Base-by-base conservation (phyloP, 2,888 invertebrate genomes). In the Amphipoea oculea region DNA sequence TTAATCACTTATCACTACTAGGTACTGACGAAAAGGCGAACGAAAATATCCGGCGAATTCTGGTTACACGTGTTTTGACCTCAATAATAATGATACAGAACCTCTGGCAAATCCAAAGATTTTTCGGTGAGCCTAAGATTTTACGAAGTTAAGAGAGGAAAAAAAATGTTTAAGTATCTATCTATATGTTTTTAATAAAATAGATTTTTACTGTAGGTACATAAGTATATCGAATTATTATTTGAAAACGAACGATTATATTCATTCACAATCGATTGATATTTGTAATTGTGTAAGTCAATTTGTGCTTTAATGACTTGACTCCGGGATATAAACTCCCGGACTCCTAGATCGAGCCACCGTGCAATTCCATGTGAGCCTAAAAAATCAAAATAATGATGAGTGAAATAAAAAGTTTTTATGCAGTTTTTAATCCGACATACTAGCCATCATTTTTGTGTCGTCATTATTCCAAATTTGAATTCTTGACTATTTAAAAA, bases 1-100 rank as follows among this genome's bases (percentile, higher is more conserved):
- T 89, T 88, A 90, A 90, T 90, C 89, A 88, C 76, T 36, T 29
- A 60, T 57, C 40, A 51, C 40, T 79, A 20, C 63, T 71, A 45
- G 45, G 57, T 14, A 73, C 57, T 36, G 12, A 29, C n/a, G 75
- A 57, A n/a, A 9, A 72, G 36, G n/a, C 45, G 45, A 42, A 60
- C 36, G 60, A 66, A 57, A 66, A 60, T 74, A 67, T 63, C 63
- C 2, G 45, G n/a, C n/a, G 11, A 12, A 36, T 36, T n/a, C 17
- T n/a, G 4, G 9, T 69, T 57, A 60, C 69, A 65, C 57, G 57
- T 70, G 17, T 60, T 57, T 67, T 79, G 62, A 36, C 62, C 9
- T 29, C 40, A 48, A 66, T 42, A 29, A 40, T 23, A 67, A 77
- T 60, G 66, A 51, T n/a, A 2, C n/a, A 54, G 45, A 23, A 51